Conservation (phyloP, 2,113 vertebrate genomes). For the Theristicus caerulescens region DNA sequence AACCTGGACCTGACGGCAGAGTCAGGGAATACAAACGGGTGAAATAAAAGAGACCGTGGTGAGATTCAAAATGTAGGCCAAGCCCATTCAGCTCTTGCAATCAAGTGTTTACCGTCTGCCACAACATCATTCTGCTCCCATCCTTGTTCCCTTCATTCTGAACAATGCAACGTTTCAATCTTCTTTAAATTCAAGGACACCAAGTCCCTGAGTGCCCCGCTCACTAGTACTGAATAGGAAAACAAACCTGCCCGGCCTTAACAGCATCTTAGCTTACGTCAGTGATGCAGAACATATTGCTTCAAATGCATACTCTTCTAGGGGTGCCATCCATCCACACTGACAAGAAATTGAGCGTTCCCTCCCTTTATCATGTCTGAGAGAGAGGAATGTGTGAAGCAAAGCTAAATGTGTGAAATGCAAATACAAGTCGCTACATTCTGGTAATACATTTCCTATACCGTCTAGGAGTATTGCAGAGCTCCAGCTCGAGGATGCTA, state of each 20-base stretch:
- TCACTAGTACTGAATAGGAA: conserved; percentile 2
- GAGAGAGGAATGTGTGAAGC: conserved; percentile 48
- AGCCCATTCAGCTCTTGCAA: conserved; percentile 1
- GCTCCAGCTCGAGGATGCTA: background rate
- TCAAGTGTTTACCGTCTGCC: conserved; percentile 12
- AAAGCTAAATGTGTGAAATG: conserved; percentile 42
- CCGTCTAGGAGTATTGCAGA: background rate
- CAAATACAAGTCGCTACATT: conserved; percentile 10
- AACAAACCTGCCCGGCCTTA: conserved; percentile 23
- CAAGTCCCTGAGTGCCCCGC: background rate
- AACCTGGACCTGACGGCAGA: background rate
- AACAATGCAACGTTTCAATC: conserved; percentile 51
- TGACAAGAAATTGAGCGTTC: conserved; percentile 46
- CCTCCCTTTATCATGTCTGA: conserved; percentile 51
- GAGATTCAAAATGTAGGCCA: conserved; percentile 11
- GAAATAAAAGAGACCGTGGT: background rate
- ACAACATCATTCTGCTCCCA: conserved; percentile 1
- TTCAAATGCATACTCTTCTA: conserved; percentile 16
- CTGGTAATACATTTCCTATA: background rate
- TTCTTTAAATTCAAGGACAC: conserved; percentile 62
- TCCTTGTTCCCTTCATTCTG: background rate
- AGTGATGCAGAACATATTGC: conserved; percentile 55
- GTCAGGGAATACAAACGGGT: background rate
- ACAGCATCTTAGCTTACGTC: conserved; percentile 37
- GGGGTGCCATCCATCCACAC: conserved; percentile 49